These are phyloP conservation scores for Sebastes jordani DNA, from an alignment of 2,797 vertebrate species.

Conservation along the genomic window DNA sequence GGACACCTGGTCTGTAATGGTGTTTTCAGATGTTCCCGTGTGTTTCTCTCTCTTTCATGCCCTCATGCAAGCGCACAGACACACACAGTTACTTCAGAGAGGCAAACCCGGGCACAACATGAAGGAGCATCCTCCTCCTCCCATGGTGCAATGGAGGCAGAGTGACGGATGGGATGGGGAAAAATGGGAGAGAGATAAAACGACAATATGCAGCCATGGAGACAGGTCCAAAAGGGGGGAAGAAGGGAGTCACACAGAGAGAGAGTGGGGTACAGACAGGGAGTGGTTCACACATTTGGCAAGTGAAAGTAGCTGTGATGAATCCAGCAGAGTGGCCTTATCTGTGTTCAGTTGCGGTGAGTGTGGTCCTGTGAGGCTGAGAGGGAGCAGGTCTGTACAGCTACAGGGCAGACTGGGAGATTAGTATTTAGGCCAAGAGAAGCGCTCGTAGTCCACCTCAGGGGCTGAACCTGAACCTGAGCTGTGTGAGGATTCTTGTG, in stretches of 20 bases:
- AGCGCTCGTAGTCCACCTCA: conserved; percentile 38
- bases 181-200: conserved; percentile 71
- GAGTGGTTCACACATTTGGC: conserved; percentile 58
- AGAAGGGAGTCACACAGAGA: conserved; percentile 32
- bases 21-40: conserved; percentile 48
- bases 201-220: conserved; percentile 53
- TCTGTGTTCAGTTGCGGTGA: conserved; percentile 44
- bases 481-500: conserved; percentile 47
- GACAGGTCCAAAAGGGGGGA: conserved; percentile 51
- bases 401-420: conserved; percentile 60
- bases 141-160: conserved; percentile 53
- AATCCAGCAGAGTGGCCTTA: conserved; percentile 56
- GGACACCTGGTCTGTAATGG: conserved; percentile 75
- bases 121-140: conserved; percentile 64
- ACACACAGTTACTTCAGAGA: conserved; percentile 59
- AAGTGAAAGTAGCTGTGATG: conserved; percentile 53
- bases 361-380: conserved; percentile 66
- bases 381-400: conserved; percentile 61
- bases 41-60: conserved; percentile 32
- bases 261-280: conserved; percentile 38
- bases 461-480: conserved; percentile 16
- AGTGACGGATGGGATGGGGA: conserved; percentile 62
- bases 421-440: conserved; percentile 64
- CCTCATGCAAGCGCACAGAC: conserved; percentile 14
- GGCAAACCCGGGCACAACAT: conserved; percentile 75